phyloP scores from a whole-genome alignment of 1,140 invertebrate genomes.

The Euura saliciscinereae region DNA sequence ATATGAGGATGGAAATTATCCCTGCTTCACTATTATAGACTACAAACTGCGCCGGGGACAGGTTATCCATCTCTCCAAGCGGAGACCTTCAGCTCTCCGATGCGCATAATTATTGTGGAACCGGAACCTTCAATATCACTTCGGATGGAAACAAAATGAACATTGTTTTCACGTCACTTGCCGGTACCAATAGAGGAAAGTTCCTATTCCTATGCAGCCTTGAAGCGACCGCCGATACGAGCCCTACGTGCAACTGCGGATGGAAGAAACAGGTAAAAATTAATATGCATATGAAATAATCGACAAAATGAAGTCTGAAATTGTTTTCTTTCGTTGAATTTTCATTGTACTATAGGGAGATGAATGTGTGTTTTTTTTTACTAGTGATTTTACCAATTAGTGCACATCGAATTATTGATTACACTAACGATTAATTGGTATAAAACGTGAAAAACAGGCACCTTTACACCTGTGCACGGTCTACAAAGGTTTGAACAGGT shows the following conservation, averaged over 20 bases:
- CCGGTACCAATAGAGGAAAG: slow-evolving; percentile 50
- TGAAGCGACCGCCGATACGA: slow-evolving; percentile 37
- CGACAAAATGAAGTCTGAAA: too few relatives aligned
- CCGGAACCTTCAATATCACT: slow-evolving; percentile 48
- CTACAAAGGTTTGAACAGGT: too few relatives aligned
- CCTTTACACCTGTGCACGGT: too few relatives aligned
- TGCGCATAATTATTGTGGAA: slow-evolving; percentile 62
- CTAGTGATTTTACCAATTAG: too few relatives aligned
- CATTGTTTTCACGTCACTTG: slow-evolving; percentile 45
- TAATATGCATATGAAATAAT: not conserved
- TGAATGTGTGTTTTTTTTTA: too few relatives aligned
- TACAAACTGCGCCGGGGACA: slow-evolving; percentile 53
- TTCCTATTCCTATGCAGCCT: slow-evolving; percentile 61
- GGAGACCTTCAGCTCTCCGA: slow-evolving; percentile 54
- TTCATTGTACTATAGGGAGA: too few relatives aligned
- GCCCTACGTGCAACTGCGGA: slow-evolving; percentile 60
- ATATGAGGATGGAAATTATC: too few relatives aligned
- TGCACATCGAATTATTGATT: too few relatives aligned
- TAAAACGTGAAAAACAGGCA: too few relatives aligned
- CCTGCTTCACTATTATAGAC: slow-evolving; percentile 38
- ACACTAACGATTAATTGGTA: too few relatives aligned
- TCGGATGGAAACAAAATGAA: slow-evolving; percentile 54
- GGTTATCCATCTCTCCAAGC: slow-evolving; percentile 55
- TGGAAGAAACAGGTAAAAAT: slow-evolving; percentile 60
- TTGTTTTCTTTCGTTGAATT: too few relatives aligned